phyloP scores from a whole-genome alignment of 2,888 invertebrate species.

The Chalcosyrphus nemorum region DNA sequence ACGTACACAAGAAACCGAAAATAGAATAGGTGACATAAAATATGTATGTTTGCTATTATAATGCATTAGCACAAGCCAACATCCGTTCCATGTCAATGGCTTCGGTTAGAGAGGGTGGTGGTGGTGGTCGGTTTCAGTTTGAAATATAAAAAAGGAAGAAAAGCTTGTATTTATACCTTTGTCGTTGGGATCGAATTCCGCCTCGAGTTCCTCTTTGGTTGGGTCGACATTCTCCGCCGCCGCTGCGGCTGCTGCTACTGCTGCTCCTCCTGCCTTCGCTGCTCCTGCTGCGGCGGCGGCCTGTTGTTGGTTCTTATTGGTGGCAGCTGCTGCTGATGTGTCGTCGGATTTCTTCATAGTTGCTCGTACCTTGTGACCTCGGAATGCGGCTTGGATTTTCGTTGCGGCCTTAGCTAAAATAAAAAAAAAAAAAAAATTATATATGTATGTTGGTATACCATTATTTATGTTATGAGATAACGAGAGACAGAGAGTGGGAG shows the following conservation, averaged over 20 bases:
- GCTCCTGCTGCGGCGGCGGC: slow-evolving; percentile 54
- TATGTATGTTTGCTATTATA: slow-evolving; percentile 20
- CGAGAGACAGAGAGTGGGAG: not conserved
- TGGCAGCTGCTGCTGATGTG: slow-evolving; percentile 78
- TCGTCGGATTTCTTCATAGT: slow-evolving; percentile 87
- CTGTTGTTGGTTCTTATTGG: slow-evolving; percentile 52
- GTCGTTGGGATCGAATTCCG: slow-evolving; percentile 91
- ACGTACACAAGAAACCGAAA: not conserved
- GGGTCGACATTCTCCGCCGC: slow-evolving; percentile 82
- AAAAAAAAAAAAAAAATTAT: slow-evolving; percentile 39
- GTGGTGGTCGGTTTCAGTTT: too few relatives aligned
- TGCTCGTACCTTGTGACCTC: slow-evolving; percentile 91
- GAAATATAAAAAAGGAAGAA: too few relatives aligned
- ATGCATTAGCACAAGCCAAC: slow-evolving; percentile 37
- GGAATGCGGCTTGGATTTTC: slow-evolving; percentile 94
- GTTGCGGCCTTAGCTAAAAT: slow-evolving; percentile 86
- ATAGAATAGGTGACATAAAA: slow-evolving; percentile 33
- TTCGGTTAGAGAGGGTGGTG: not conserved
- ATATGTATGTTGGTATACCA: not conserved
- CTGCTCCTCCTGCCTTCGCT: slow-evolving; percentile 47
- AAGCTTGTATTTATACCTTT: slow-evolving; percentile 84
- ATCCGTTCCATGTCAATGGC: slow-evolving; percentile 30
- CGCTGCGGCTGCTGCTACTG: slow-evolving; percentile 74
- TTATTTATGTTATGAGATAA: slow-evolving; percentile 17
- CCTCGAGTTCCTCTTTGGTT: slow-evolving; percentile 88